These are phyloP conservation scores for Sisor rabdophorus DNA, from an alignment of 2,113 vertebrate species.

Conservation along the genomic window DNA sequence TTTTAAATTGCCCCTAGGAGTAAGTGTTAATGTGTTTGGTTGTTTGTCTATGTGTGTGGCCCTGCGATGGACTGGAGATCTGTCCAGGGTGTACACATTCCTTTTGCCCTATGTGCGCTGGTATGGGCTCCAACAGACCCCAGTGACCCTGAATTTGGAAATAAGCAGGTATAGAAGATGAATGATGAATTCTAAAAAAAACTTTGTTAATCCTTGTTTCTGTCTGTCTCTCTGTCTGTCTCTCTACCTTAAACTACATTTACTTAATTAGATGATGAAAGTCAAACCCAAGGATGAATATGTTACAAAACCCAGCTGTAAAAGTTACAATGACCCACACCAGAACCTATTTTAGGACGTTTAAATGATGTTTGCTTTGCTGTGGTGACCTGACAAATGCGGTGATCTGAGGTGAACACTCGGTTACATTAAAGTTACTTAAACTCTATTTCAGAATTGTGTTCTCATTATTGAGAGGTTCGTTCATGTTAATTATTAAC, in stretches of 20 bases:
- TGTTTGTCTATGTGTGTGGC: too few species aligned
- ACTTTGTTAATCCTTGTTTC: too few species aligned
- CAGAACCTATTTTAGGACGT: background rate
- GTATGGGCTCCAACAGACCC: too few species aligned
- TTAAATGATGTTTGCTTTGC: background rate
- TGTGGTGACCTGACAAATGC: background rate
- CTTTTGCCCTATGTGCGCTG: too few species aligned
- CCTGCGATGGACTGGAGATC: too few species aligned
- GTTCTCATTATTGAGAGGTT: background rate
- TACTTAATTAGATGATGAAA: background rate
- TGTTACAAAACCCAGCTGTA: background rate
- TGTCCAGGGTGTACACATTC: too few species aligned
- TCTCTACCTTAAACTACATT: too few species aligned
- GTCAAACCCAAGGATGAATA: background rate
- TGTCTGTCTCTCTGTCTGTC: constrained; percentile 1
- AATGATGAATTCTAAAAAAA: too few species aligned
- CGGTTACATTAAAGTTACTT: background rate
- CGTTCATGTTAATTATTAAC: background rate
- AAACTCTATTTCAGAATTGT: background rate
- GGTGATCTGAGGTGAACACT: background rate
- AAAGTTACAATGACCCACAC: background rate
- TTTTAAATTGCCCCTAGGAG: too few species aligned
- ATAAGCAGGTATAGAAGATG: too few species aligned
- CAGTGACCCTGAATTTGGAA: too few species aligned
- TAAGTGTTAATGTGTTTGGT: too few species aligned